Evolutionary conservation across 2,888 invertebrate genomes (phyloP).

Genomic region (Bombylius discolor): DNA sequence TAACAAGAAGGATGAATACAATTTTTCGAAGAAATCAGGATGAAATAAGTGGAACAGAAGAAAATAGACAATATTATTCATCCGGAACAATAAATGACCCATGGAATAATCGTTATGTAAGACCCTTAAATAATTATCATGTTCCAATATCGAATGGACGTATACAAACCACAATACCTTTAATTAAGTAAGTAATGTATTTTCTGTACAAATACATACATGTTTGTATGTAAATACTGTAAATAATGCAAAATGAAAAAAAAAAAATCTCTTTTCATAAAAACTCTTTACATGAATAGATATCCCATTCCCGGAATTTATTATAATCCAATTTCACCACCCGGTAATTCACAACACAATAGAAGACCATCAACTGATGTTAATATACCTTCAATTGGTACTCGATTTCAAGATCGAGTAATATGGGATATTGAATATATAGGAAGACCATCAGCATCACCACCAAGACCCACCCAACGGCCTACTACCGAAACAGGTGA

Average conservation of each 20-base stretch:
- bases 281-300: neutral
- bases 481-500: neutral
- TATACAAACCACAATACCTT: neutral
- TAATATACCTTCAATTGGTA: conserved; percentile 13
- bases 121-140: conserved; percentile 7
- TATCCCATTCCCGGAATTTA: conserved; percentile 6
- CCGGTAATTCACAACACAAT: neutral
- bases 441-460: conserved; percentile 2
- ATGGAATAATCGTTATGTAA: conserved; percentile 10
- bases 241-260: neutral
- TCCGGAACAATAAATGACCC: conserved; percentile 9
- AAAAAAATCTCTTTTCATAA: too few relatives aligned
- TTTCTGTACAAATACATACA: neutral
- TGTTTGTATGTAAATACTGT: neutral
- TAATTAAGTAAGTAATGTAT: conserved; percentile 1
- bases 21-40: neutral
- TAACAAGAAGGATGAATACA: too few relatives aligned
- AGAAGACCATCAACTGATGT: neutral
- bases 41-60: neutral
- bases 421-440: conserved; percentile 13
- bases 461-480: neutral
- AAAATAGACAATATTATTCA: conserved; percentile 3
- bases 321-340: conserved; percentile 8
- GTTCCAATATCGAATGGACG: conserved; percentile 1
- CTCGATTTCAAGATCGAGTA: conserved; percentile 19